These are phyloP conservation scores for Toxotes chatareus DNA, from an alignment of 2,113 vertebrate species.

Conservation along the genomic window DNA sequence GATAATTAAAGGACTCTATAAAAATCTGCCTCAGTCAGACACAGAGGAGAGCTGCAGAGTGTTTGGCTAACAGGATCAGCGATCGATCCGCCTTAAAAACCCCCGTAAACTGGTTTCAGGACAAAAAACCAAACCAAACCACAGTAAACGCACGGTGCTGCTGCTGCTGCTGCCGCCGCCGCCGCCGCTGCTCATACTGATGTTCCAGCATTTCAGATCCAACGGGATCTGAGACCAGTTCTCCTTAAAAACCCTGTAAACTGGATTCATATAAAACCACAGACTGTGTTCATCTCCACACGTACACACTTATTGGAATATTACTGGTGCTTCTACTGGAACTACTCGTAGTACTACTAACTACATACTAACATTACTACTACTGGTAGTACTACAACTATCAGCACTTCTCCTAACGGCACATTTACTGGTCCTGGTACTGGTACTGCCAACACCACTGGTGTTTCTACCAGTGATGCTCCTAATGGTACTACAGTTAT, in stretches of 20 bases:
- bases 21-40: slow-evolving; percentile 20
- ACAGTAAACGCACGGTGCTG: no score
- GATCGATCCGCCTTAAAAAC: slow-evolving; percentile 33
- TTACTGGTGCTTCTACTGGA: no score
- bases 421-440: no score
- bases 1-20: slow-evolving; percentile 69
- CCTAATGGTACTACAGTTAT: not conserved
- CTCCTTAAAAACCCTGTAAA: not conserved
- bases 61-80: slow-evolving; percentile 18
- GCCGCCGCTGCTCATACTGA: not conserved
- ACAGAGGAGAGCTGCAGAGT: not conserved
- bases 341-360: not conserved
- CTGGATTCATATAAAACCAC: not conserved
- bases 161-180: not conserved
- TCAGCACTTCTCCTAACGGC: no score
- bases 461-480: not conserved
- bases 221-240: not conserved
- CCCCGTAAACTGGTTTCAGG: slow-evolving; percentile 10
- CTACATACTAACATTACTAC: not conserved
- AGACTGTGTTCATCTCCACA: no score
- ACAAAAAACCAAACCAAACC: not conserved
- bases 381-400: no score
- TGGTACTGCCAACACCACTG: no score
- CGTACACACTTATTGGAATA: no score
- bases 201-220: not conserved